Conservation (phyloP, 1,140 invertebrate species). For the Hylaeus anthracinus region DNA sequence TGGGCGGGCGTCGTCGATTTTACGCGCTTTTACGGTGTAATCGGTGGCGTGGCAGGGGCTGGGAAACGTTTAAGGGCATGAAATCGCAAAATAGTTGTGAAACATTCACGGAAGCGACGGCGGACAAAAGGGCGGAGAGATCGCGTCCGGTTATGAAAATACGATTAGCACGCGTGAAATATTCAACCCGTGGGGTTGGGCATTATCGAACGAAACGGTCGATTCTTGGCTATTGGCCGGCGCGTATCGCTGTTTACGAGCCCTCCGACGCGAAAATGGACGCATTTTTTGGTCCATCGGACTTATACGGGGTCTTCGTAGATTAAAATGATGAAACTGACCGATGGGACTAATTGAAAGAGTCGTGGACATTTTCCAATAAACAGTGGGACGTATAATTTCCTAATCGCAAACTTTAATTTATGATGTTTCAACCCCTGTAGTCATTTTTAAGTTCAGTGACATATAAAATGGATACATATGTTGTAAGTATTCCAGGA, state of each 20-base stretch:
- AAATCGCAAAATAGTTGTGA: slow-evolving; percentile 52
- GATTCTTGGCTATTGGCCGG: slow-evolving; percentile 8
- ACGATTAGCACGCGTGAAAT: slow-evolving; percentile 47
- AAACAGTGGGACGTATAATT: too few species aligned
- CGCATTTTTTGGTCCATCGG: too few species aligned
- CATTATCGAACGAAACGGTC: slow-evolving; percentile 43
- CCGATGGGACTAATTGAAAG: not conserved
- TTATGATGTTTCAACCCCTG: too few species aligned
- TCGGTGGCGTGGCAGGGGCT: slow-evolving; percentile 27
- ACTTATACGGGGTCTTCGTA: too few species aligned
- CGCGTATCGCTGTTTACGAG: not conserved
- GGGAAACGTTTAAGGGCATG: slow-evolving; percentile 46
- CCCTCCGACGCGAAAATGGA: not conserved
- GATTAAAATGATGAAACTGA: not conserved
- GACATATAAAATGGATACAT: too few species aligned
- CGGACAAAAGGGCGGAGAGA: slow-evolving; percentile 20
- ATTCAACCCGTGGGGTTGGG: slow-evolving; percentile 17
- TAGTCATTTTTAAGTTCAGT: too few species aligned
- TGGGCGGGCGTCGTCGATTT: slow-evolving; percentile 22
- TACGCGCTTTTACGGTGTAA: slow-evolving; percentile 53
- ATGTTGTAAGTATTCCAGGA: too few species aligned
- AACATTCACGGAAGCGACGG: slow-evolving; percentile 43
- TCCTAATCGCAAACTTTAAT: too few species aligned
- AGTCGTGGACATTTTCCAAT: too few species aligned
- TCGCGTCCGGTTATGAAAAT: slow-evolving; percentile 51